phyloP scores from a whole-genome alignment of 2,797 vertebrate genomes.

The Gouania willdenowi region DNA sequence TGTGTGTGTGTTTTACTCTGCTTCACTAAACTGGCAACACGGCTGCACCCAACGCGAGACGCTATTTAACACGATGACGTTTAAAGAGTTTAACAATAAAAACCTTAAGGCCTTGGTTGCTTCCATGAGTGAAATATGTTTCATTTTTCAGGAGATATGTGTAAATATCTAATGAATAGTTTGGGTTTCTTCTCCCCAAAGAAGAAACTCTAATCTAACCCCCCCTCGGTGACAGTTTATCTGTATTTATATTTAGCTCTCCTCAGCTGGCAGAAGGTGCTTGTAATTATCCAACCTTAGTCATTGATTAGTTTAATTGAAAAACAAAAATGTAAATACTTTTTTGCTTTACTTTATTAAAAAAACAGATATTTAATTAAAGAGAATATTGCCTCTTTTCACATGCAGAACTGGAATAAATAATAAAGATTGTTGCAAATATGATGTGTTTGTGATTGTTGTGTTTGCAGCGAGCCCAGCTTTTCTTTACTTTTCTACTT shows the following conservation, averaged over 20 bases:
- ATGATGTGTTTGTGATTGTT: constrained; percentile 57
- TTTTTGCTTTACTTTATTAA: constrained; percentile 87
- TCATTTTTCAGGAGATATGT: constrained; percentile 75
- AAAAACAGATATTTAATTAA: constrained; percentile 86
- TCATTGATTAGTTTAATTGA: constrained; percentile 82
- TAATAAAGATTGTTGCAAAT: constrained; percentile 79
- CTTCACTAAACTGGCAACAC: too few relatives aligned
- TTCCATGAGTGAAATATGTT: constrained; percentile 63
- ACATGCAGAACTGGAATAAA: constrained; percentile 87
- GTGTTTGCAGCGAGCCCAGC: not conserved
- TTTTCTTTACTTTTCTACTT: too few relatives aligned
- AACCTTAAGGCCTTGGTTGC: constrained; percentile 69
- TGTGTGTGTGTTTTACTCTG: constrained; percentile 30
- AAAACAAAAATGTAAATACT: constrained; percentile 90
- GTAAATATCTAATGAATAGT: constrained; percentile 67
- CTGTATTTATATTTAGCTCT: constrained; percentile 85
- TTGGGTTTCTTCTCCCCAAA: constrained; percentile 35
- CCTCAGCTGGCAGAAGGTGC: constrained; percentile 77
- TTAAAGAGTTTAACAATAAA: constrained; percentile 45
- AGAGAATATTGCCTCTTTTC: constrained; percentile 87
- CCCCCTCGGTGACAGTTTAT: constrained; percentile 45
- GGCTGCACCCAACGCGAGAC: too few relatives aligned
- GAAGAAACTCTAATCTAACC: constrained; percentile 56
- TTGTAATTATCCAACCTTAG: constrained; percentile 82
- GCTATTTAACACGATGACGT: constrained; percentile 52